Base-by-base conservation (phyloP, 1,140 invertebrate genomes). In the Papilio aristodemus region DNA sequence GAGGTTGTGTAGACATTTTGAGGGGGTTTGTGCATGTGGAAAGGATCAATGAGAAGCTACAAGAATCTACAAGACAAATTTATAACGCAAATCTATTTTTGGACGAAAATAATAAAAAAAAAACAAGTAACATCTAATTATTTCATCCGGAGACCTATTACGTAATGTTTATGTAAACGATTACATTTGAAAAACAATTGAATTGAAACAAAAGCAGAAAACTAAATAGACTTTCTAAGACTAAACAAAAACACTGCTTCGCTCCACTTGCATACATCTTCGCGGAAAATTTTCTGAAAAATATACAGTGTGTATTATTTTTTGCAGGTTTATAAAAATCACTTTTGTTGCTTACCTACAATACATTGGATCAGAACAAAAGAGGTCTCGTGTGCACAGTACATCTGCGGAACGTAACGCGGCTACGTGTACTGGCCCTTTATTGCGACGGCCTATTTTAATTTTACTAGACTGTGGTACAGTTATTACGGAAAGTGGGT, bases 391-490 rank as follows among this genome's bases (percentile, higher is more conserved):
- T 62, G 36, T 41, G 63, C 39, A n/a, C n/a, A 41, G 17, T 32
- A 1, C 38, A 38, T 32, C 11, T 32, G 22, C 62, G 19, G 8
- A 11, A 38, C 60, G 11, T 46, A 66, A 66, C 14, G 17, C 25
- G 63, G 41, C n/a, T 32, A 50, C 27, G 27, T 11, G 43, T 50
- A 46, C 63, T 32, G 63, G 39, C 22, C 63, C 63, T 66, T 63
- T 66, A 66, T 50, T 46, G 63, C 63, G 63, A 38, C 17, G 63
- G 39, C 63, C 63, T 66, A 66, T 66, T 46, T 66, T 63, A 63
- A 63, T 63, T 63, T 66, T 32, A 50, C 63, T 38, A 50, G 22
- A 27, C 39, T 66, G 63, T 66, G 41, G 27, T 22, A 66, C 63
- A 43, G 63, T 41, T 66, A 59, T 59, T 36, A 36, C 32, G n/a